Evolutionary conservation across 35 echinoderm and acorn worm genomes (phyloP).

Genomic region (Ptychodera flava): DNA sequence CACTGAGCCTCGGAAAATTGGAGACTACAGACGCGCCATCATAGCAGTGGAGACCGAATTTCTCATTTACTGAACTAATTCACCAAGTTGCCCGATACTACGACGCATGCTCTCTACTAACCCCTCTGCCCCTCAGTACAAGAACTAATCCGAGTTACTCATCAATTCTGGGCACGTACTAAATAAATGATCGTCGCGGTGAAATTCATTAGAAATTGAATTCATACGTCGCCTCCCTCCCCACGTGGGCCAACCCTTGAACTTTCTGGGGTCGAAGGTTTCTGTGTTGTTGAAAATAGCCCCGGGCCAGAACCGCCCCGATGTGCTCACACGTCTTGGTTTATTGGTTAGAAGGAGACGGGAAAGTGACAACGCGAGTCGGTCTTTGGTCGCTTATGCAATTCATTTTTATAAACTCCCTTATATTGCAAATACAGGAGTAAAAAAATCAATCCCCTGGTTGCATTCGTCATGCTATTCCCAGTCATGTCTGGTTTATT

Average conservation of each 20-base stretch:
- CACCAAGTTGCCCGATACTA: too few species aligned
- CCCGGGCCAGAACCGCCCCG: background rate
- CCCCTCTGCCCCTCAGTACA: too few species aligned
- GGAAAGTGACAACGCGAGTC: background rate
- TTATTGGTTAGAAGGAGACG: background rate
- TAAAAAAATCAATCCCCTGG: background rate
- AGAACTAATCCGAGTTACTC: too few species aligned
- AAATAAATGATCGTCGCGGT: background rate
- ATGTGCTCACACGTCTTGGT: background rate
- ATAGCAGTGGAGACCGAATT: too few species aligned
- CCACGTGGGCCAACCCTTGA: background rate
- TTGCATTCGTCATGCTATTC: background rate
- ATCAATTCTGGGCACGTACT: background rate
- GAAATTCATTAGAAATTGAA: conserved; percentile 2
- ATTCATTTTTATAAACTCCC: background rate
- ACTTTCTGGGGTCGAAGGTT: background rate
- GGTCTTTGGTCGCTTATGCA: background rate
- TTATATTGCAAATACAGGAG: background rate
- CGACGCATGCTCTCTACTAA: too few species aligned
- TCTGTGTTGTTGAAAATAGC: background rate
- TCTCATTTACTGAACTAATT: too few species aligned
- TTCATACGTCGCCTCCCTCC: background rate
- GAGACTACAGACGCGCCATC: too few species aligned
- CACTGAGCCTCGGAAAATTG: too few species aligned
- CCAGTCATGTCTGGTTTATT: too few species aligned